Evolutionary conservation across 2,113 vertebrate genomes (phyloP).

Genomic region (Bubo blakistoni): DNA sequence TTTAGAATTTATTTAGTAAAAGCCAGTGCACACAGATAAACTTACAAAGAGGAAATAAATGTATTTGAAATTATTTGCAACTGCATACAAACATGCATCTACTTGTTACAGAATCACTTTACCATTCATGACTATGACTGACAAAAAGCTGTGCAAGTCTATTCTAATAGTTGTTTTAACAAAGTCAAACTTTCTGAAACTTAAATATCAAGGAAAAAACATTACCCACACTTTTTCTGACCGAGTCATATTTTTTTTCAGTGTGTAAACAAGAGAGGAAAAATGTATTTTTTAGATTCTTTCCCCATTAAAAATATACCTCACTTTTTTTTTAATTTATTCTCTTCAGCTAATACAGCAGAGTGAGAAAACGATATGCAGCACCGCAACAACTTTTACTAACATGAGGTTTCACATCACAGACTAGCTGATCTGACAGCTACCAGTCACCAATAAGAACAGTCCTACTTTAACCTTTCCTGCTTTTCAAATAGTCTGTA

Average conservation of each 20-base stretch:
- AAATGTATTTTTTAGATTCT: background rate
- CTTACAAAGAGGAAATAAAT: background rate
- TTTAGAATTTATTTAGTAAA: constrained; percentile 1
- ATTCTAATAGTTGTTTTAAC: background rate
- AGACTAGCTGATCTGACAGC: background rate
- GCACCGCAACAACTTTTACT: background rate
- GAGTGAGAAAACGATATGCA: background rate
- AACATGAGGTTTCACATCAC: background rate
- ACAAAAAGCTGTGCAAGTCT: background rate
- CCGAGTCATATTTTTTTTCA: background rate
- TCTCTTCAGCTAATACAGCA: background rate
- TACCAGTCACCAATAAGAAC: background rate
- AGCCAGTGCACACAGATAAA: background rate
- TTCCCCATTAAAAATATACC: background rate
- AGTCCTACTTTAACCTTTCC: background rate
- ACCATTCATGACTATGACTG: background rate
- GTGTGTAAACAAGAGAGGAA: background rate
- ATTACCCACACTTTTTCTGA: background rate
- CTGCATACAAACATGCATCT: background rate
- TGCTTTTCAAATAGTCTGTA: background rate
- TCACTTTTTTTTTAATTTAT: background rate
- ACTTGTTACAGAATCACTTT: background rate
- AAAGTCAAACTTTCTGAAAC: background rate
- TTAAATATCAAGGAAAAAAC: background rate
- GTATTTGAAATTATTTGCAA: background rate